phyloP scores from a whole-genome alignment of 2,113 vertebrate genomes.

The Hystrix cristata region DNA sequence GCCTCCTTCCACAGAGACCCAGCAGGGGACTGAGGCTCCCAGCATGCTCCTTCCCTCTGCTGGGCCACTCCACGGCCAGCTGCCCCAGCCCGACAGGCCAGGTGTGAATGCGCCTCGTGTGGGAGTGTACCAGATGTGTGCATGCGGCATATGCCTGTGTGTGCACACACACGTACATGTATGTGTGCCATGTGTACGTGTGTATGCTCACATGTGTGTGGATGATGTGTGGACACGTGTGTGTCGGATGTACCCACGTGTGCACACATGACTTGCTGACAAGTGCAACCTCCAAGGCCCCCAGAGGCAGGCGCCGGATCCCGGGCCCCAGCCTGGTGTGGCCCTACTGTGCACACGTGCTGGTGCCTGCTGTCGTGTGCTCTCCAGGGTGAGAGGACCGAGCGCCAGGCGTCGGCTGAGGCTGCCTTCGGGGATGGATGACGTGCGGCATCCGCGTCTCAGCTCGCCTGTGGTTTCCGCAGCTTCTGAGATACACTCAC shows the following conservation, averaged over 20 bases:
- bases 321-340: neutral
- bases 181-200: no score
- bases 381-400: neutral
- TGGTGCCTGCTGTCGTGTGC: fast-evolving
- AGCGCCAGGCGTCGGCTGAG: neutral
- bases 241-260: neutral
- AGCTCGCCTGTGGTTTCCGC: neutral
- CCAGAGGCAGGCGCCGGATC: neutral
- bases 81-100: neutral
- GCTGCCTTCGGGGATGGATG: neutral
- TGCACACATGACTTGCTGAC: neutral
- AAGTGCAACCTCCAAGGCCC: neutral
- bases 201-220: neutral
- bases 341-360: no score
- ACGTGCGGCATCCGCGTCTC: neutral
- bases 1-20: neutral
- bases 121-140: neutral
- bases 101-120: neutral
- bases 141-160: no score
- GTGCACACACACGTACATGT: no score
- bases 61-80: neutral
- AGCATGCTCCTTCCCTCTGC: neutral
- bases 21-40: neutral
- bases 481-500: neutral
- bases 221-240: neutral